Conservation (phyloP, 2,888 invertebrate species). For the Spodoptera littoralis region DNA sequence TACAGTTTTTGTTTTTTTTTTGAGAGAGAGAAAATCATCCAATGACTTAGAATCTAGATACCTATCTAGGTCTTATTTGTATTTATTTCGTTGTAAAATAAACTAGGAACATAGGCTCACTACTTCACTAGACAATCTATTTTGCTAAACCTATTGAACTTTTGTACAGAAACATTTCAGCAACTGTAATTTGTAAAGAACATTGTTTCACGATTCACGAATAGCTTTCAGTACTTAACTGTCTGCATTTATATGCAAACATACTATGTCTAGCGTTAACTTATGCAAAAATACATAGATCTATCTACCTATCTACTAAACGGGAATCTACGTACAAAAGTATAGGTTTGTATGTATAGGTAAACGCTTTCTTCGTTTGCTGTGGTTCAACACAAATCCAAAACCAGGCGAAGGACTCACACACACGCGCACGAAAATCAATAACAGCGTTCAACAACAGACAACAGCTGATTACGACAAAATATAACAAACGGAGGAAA, state of each 20-base stretch:
- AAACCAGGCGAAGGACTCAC: slow-evolving; percentile 64
- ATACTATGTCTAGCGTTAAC: not conserved
- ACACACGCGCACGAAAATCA: slow-evolving; percentile 73
- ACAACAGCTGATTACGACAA: slow-evolving; percentile 64
- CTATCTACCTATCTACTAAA: too few relatives aligned
- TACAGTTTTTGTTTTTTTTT: too few relatives aligned
- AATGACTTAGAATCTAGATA: not conserved
- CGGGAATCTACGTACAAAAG: slow-evolving; percentile 1
- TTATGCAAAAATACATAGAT: not conserved
- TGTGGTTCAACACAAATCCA: slow-evolving; percentile 30
- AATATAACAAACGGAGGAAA: slow-evolving; percentile 54
- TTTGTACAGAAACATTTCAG: too few relatives aligned
- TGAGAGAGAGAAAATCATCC: too few relatives aligned
- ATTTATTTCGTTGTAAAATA: too few relatives aligned
- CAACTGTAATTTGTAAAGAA: slow-evolving; percentile 3
- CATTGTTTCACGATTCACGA: slow-evolving; percentile 32
- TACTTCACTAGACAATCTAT: too few relatives aligned
- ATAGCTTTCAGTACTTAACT: slow-evolving; percentile 4
- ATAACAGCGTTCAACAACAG: slow-evolving; percentile 68
- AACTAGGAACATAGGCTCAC: too few relatives aligned
- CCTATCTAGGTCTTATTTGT: not conserved
- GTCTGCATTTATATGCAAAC: too few relatives aligned
- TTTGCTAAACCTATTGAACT: too few relatives aligned
- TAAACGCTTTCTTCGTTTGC: slow-evolving; percentile 39
- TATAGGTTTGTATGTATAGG: not conserved